Evolutionary conservation across 1,140 invertebrate species (phyloP), one percentile per base, ranked within the genome.

Genomic region (Pomacea maculata): DNA sequence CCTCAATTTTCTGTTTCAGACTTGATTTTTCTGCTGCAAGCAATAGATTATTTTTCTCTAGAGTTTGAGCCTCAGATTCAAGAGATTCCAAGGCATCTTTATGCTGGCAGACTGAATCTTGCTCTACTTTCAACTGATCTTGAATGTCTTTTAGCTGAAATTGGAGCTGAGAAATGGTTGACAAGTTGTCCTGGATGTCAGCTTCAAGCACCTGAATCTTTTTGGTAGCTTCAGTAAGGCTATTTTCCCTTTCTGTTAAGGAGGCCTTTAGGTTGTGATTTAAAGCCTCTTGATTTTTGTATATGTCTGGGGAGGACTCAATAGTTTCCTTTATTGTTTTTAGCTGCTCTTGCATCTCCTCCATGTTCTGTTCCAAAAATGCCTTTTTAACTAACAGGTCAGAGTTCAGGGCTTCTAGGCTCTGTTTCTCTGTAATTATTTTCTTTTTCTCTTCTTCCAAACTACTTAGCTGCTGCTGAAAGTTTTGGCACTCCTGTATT

Each of bases 61-160:
- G 68, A 29, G 63, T 68, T 21, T 80, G 63, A 67, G 80, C 79
- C 79, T 86, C 83, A 57, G 82, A 83, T 52, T 85, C 83, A 34
- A 85, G 57, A 11, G 79, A 72, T 73, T 86, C 82, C 80, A 86
- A 83, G 14, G 80, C 75, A 73, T 83, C 84, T 73, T 86, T 83
- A 29, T 81, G 83, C 12, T 77, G 80, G 17, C 81, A 80, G n/a
- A 82, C 75, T 45, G 79, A 81, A 15, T 80, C 74, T 21, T 81
- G 29, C 54, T 77, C 54, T 19, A 57, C 75, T n/a, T 78, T 77
- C 57, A 83, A 80, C 63, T 85, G 82, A 45, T 83, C 75, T 34
- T 61, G 64, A 19, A 81, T 45, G 52, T 65, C 76, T 14, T 76
- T 79, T 64, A 82, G 70, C 55, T 83, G 55, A 29, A 77, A 72